Evolutionary conservation across 2,113 vertebrate genomes (phyloP).

Genomic region (Clarias batrachus): DNA sequence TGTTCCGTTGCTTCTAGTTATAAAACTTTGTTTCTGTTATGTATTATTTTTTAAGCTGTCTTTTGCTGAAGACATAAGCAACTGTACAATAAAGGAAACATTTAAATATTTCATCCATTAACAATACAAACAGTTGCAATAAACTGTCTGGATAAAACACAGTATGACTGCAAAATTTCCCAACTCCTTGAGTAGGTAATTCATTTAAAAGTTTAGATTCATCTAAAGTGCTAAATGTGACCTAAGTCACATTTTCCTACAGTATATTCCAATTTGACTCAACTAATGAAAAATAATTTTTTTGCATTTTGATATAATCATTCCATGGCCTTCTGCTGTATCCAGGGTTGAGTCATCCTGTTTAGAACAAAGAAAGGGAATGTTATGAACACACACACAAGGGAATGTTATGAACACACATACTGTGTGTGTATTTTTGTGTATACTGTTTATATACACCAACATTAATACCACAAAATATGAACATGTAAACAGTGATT

Average conservation of each 20-base stretch:
- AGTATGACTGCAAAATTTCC: not conserved
- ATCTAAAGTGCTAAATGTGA: not conserved
- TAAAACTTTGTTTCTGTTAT: not conserved
- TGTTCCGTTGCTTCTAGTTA: not conserved
- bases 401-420: not conserved
- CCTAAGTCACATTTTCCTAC: no score
- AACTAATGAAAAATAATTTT: not conserved
- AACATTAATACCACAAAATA: no score
- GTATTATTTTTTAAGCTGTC: not conserved
- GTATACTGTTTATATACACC: no score
- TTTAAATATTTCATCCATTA: not conserved
- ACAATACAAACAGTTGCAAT: not conserved
- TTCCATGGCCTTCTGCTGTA: slow-evolving; percentile 81
- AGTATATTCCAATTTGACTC: not conserved
- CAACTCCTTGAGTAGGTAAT: not conserved
- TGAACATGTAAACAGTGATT: no score
- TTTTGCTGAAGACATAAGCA: not conserved
- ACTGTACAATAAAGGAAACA: no score
- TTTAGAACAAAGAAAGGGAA: slow-evolving; percentile 1
- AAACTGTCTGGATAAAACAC: not conserved
- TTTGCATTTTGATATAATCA: not conserved
- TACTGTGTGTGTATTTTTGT: no score
- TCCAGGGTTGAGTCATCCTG: slow-evolving; percentile 86
- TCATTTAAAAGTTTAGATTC: not conserved
- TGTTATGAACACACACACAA: not conserved